Conservation (phyloP, 1,140 invertebrate genomes). For the Catajapyx aquilonaris region DNA sequence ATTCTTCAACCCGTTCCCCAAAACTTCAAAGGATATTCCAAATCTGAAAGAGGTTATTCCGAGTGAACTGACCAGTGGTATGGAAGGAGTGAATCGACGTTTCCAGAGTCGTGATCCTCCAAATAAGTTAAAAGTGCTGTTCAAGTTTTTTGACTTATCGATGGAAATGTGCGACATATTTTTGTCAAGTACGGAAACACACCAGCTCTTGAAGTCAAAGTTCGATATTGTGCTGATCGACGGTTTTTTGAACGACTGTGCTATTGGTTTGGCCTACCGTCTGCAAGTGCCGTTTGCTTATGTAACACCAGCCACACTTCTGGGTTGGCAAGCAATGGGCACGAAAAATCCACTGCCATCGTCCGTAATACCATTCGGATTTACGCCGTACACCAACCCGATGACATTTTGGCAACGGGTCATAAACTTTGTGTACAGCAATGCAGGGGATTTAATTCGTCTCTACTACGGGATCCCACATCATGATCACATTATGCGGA, state of each 20-base stretch:
- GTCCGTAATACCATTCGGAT: slow-evolving; percentile 6
- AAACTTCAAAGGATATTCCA: slow-evolving; percentile 3
- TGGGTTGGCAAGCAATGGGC: slow-evolving; percentile 2
- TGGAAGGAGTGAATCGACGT: neutral
- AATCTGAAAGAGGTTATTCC: slow-evolving; percentile 7
- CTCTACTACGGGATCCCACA: slow-evolving; percentile 8
- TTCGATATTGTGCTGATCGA: slow-evolving; percentile 25
- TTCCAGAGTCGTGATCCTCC: neutral
- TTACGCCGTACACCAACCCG: neutral
- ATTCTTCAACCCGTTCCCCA: slow-evolving; percentile 5
- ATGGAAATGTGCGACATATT: neutral
- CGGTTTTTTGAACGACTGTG: slow-evolving; percentile 22
- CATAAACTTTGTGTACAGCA: neutral
- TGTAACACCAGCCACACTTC: slow-evolving; percentile 14
- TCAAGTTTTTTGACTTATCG: neutral
- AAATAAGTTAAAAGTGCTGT: neutral
- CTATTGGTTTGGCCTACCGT: slow-evolving; percentile 23
- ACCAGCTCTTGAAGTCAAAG: slow-evolving; percentile 13
- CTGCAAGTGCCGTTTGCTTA: slow-evolving; percentile 20
- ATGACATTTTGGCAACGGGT: slow-evolving; percentile 7
- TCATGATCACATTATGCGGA: slow-evolving; percentile 2
- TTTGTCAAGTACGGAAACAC: neutral
- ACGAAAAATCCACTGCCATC: neutral
- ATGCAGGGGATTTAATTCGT: neutral
- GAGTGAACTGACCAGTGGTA: neutral